A percentile compares a stretch with the other conserved stretches of the same genome.
phyloP scores from a whole-genome alignment of 2,797 vertebrate species.

The Pantherophis alleghaniensis region DNA sequence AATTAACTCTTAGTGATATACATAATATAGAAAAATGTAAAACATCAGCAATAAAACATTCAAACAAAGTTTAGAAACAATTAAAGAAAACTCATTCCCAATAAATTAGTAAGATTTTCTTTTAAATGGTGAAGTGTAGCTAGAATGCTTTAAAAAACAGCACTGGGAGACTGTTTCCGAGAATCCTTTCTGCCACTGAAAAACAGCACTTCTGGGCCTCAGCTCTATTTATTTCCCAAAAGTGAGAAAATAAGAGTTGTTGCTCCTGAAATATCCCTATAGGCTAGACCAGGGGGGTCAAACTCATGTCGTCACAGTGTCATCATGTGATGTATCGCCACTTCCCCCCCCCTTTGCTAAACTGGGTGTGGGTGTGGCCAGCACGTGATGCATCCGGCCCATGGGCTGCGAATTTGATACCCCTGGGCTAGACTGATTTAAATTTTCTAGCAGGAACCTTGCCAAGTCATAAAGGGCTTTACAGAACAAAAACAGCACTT shows the following conservation, averaged over 20 bases:
- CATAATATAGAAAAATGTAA: neutral
- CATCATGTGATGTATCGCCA: no score
- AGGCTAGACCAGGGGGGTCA: neutral
- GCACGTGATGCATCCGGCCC: no score
- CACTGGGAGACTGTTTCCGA: neutral
- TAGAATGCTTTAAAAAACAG: neutral
- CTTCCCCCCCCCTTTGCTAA: no score
- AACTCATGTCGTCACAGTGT: fast-evolving
- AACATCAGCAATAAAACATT: neutral
- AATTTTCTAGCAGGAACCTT: neutral
- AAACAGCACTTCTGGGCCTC: neutral
- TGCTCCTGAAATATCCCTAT: neutral
- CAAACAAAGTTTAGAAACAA: neutral
- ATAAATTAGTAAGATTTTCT: neutral
- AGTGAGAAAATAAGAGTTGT: neutral
- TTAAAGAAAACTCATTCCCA: neutral
- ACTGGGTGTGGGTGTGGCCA: no score
- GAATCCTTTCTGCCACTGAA: neutral
- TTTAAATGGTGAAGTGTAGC: neutral
- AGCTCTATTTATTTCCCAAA: neutral
- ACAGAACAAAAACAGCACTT: neutral
- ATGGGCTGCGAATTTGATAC: no score
- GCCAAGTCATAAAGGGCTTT: neutral
- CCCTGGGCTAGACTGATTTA: neutral
- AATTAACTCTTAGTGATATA: neutral